Evolutionary conservation across 2,888 invertebrate species (phyloP).

Genomic region (Sphinx pinastri): DNA sequence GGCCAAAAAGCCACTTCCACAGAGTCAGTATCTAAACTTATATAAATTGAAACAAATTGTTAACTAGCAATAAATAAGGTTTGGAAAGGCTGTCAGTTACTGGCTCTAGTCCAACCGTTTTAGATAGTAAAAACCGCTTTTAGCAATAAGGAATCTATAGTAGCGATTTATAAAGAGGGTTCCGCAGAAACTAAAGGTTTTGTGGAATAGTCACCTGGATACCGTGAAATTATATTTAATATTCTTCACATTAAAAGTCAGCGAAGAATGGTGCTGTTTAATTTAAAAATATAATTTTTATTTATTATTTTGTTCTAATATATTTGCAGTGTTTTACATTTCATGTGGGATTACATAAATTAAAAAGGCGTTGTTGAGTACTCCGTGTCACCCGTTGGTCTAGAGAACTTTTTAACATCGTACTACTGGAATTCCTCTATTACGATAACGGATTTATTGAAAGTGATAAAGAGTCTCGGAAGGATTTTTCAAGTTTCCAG

Average conservation of each 20-base stretch:
- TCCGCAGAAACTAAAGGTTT: no score
- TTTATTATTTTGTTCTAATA: no score
- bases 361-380: no score
- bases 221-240: no score
- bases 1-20: no score
- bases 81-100: constrained; percentile 60
- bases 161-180: constrained; percentile 19
- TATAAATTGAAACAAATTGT: constrained; percentile 77
- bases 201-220: no score
- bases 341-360: no score
- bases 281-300: no score
- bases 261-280: no score
- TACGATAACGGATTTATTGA: constrained; percentile 51
- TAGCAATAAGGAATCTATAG: constrained; percentile 46
- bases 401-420: constrained; percentile 53
- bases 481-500: constrained; percentile 34
- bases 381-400: no score
- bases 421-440: constrained; percentile 62
- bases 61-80: constrained; percentile 75
- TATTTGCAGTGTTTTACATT: no score
- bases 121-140: constrained; percentile 65
- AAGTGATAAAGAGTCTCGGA: constrained; percentile 35
- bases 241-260: no score
- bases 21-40: background rate
- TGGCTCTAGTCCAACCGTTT: constrained; percentile 74